These are phyloP conservation scores for Pipistrellus nathusii DNA, from an alignment of 2,797 vertebrate species.

Conservation along the genomic window DNA sequence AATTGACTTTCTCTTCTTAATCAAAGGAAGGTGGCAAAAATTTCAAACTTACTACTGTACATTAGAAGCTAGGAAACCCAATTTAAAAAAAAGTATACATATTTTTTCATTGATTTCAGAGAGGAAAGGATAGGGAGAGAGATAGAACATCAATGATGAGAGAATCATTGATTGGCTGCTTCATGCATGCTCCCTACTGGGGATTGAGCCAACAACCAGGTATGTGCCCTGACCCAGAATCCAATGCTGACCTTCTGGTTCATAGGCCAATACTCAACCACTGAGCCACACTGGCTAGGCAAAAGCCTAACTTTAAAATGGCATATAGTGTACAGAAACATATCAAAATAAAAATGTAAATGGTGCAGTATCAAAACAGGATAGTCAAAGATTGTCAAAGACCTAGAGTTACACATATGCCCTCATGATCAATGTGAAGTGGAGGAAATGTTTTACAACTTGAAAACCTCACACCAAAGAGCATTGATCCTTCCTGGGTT, in stretches of 20 bases:
- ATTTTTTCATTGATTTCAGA: too few species aligned
- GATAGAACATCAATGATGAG: too few species aligned
- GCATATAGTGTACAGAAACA: background rate
- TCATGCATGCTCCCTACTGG: too few species aligned
- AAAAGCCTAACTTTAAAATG: background rate
- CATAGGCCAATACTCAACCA: too few species aligned
- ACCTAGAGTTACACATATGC: background rate
- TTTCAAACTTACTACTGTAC: background rate
- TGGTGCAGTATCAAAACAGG: background rate
- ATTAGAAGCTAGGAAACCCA: constrained; percentile 4
- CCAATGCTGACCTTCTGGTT: too few species aligned
- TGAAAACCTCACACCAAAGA: background rate
- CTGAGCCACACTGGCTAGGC: too few species aligned
- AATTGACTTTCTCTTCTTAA: background rate
- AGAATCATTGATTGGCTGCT: too few species aligned
- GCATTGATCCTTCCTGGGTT: background rate
- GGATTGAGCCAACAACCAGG: too few species aligned
- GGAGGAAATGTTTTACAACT: background rate
- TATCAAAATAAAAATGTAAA: constrained; percentile 9
- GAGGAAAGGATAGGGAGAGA: too few species aligned
- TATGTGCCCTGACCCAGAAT: too few species aligned
- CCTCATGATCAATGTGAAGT: background rate
- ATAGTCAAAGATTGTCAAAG: background rate
- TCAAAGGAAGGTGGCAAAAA: background rate
- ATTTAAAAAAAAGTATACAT: too few species aligned